Base-by-base conservation (phyloP, 2,888 invertebrate species). In the Lasioglossum calceatum region DNA sequence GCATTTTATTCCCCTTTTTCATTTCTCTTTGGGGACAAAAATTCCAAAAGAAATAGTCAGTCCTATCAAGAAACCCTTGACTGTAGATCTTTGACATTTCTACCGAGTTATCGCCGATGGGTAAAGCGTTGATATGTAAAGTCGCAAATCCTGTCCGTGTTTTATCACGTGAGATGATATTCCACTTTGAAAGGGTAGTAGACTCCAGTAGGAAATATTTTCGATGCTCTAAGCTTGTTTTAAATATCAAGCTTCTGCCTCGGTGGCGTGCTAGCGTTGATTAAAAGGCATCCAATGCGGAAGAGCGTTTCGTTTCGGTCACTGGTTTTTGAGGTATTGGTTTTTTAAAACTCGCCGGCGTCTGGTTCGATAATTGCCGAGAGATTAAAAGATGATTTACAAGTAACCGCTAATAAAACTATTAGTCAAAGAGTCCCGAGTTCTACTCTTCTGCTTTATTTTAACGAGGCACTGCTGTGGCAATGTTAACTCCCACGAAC, bases 261-360 rank as follows among this genome's bases (percentile, higher is more conserved):
- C 27, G 39, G 42, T 32, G 36, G 42, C 36, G 16, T 64, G 50
- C 16, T 32, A 44, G 47, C 14, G 74, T 83, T 70, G 39, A 70
- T 80, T 73, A 61, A 83, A 39, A 81, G 75, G 71, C 75, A 73
- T 58, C 54, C 67, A 77, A 64, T 61, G 50, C 77, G 84, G 77
- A 84, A 84, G 84, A 85, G 50, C 61, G 79, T 85, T 36, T 27
- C 72, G 85, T 85, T 76, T 70, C 85, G 85, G 85, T 79, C 85
- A 85, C 79, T 79, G 79, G 72, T 85, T 85, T 85, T 85, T 36
- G n/a, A 78, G 78, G 78, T 76, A 86, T 78, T 82, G 81, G 79
- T 86, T 86, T 80, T 80, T 80, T 86, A 77, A 86, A 85, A 85
- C 70, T 47, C 36, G 50, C 36, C 70, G 58, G 67, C 54, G 71